Evolutionary conservation across 1,140 invertebrate species (phyloP), one percentile per base, ranked within the genome.

Genomic region (Coptotermes formosanus): DNA sequence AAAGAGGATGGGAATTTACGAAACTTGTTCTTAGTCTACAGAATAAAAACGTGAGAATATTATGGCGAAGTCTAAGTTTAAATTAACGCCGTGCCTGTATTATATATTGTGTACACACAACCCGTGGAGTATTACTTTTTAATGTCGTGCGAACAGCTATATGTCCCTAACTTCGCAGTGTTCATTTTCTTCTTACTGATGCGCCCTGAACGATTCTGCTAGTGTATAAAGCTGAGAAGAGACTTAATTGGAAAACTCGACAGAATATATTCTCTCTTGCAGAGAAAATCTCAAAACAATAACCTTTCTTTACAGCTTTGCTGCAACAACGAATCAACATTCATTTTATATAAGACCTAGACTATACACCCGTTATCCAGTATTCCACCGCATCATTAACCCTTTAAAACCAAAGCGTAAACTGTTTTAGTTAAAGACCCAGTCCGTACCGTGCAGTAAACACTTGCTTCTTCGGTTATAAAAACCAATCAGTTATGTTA

Each of bases 161-260:
- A 30, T 30, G n/a, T 75, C 64, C 25, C 64, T 30, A 2, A 30
- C 64, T 75, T 75, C 30, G n/a, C 6, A 30, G 25, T 75, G 25
- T 16, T 21, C 3, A 12, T 55, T 55, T 16, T 55, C 45, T 12
- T 16, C 52, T 55, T 55, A 55, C 52, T 55, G 19, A 55, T 55
- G 52, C 52, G 14, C 52, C 19, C 52, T 19, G 52, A 55, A 55
- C 14, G 52, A 55, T 16, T 55, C 52, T 55, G 52, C 14, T 55
- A 55, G 14, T 55, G 52, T 75, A 14, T 30, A n/a, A 30, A 25
- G 64, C 25, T 30, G 3, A 2, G 16, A n/a, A 64, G 59, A n/a
- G 64, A 75, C 64, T 75, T 75, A 75, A 75, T 75, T 75, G 64
- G 64, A 75, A 75, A 75, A 75, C 64, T 75, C 64, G 64, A 30